These are phyloP conservation scores for Neodiprion virginianus DNA, from an alignment of 1,140 invertebrate species.

Conservation along the genomic window DNA sequence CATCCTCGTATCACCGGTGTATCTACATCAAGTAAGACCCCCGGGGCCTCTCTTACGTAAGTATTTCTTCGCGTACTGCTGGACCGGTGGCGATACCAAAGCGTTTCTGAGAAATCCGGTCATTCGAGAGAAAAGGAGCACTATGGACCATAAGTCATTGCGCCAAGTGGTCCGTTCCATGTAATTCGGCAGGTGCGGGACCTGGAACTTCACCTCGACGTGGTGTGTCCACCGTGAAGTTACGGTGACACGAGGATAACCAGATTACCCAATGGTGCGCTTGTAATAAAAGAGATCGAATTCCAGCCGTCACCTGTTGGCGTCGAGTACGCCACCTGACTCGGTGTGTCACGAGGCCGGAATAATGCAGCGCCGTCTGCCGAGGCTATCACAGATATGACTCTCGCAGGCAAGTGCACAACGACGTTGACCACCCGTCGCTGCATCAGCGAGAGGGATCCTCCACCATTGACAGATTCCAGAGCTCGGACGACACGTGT, in stretches of 20 bases:
- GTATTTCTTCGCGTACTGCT: neutral
- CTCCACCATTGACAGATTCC: neutral
- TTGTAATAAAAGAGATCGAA: neutral
- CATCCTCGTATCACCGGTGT: neutral
- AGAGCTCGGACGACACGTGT: constrained; percentile 5
- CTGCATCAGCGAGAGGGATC: neutral
- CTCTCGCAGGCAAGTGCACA: neutral
- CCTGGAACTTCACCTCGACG: neutral
- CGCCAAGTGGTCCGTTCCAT: neutral
- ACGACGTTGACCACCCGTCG: neutral
- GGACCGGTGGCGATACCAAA: too few relatives aligned
- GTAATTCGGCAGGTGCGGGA: neutral
- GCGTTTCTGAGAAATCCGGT: too few relatives aligned
- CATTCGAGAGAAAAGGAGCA: too few relatives aligned
- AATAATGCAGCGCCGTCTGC: neutral
- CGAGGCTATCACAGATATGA: neutral
- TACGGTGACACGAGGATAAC: neutral
- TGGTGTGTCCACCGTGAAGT: neutral
- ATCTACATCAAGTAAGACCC: neutral
- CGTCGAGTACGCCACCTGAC: neutral
- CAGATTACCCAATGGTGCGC: neutral
- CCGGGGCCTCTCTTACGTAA: neutral
- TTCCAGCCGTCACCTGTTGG: neutral
- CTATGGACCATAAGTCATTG: neutral
- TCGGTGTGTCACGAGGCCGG: neutral